Conservation (phyloP, 2,797 vertebrate genomes). For the Microctenopoma stevenorrisi region DNA sequence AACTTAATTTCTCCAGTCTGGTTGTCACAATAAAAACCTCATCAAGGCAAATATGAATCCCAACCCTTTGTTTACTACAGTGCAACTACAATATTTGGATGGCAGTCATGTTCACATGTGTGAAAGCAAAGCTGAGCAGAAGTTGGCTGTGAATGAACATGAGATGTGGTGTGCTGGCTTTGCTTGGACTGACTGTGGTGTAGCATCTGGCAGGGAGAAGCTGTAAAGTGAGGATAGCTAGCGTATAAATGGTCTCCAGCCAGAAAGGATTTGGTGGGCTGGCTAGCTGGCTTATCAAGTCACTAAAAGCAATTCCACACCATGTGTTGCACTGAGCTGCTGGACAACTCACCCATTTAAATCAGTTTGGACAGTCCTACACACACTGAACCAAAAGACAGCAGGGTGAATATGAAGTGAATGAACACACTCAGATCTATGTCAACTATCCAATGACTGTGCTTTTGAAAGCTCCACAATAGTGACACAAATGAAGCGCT, state of each 20-base stretch:
- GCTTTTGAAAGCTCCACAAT: constrained; percentile 33
- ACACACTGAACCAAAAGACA: constrained; percentile 37
- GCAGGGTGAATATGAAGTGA: constrained; percentile 24
- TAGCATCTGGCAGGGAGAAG: constrained; percentile 39
- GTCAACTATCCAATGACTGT: constrained; percentile 14
- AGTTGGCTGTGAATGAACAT: constrained; percentile 22
- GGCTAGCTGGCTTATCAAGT: constrained; percentile 53
- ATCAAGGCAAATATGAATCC: not conserved
- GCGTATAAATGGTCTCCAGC: constrained; percentile 49
- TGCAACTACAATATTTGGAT: constrained; percentile 6
- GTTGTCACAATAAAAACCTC: not conserved
- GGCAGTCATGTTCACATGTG: constrained; percentile 10
- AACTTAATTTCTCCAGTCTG: not conserved
- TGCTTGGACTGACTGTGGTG: constrained; percentile 28
- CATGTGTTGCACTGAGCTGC: constrained; percentile 44
- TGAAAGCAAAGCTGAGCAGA: constrained; percentile 32
- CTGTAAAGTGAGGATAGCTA: constrained; percentile 32
- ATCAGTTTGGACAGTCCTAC: constrained; percentile 44
- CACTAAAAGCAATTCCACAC: constrained; percentile 65
- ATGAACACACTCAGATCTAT: constrained; percentile 20
- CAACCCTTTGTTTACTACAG: not conserved
- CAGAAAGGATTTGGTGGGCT: constrained; percentile 64
- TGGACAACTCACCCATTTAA: constrained; percentile 52
- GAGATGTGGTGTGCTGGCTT: constrained; percentile 31
- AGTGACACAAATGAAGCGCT: constrained; percentile 45